Percentiles rank a stretch among this genome's conserved stretches.
Evolutionary conservation across 2,888 invertebrate genomes (phyloP).

Genomic region (Pterobdella sp.): DNA sequence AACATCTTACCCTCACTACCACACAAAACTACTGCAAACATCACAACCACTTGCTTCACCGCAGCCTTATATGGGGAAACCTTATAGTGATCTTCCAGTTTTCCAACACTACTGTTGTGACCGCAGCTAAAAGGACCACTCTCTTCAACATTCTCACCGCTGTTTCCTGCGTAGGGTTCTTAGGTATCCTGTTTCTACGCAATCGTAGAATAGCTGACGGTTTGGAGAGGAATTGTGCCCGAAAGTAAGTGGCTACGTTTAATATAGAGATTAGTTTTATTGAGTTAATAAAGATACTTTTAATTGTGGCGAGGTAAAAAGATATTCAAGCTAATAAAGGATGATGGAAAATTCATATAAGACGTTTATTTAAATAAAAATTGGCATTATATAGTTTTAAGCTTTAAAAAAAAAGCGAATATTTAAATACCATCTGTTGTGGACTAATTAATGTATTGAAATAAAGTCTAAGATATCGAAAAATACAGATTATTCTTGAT

Average conservation of each 20-base stretch:
- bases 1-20: neutral
- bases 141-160: conserved; percentile 73
- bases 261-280: neutral
- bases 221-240: neutral
- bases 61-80: conserved; percentile 87
- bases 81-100: conserved; percentile 86
- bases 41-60: neutral
- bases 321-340: too few species aligned
- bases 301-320: neutral
- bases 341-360: too few species aligned
- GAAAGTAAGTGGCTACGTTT: neutral
- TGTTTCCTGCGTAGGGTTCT: conserved; percentile 61
- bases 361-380: too few species aligned
- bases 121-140: conserved; percentile 62
- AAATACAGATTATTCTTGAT: too few species aligned
- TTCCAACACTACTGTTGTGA: conserved; percentile 64
- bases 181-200: conserved; percentile 43
- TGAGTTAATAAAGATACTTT: neutral
- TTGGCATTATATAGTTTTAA: too few species aligned
- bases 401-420: too few species aligned
- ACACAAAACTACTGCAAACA: neutral
- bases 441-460: too few species aligned
- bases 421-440: too few species aligned
- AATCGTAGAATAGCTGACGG: neutral
- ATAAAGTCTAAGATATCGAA: too few species aligned